Base-by-base conservation (phyloP, 2,113 vertebrate genomes). In the Columbina picui region DNA sequence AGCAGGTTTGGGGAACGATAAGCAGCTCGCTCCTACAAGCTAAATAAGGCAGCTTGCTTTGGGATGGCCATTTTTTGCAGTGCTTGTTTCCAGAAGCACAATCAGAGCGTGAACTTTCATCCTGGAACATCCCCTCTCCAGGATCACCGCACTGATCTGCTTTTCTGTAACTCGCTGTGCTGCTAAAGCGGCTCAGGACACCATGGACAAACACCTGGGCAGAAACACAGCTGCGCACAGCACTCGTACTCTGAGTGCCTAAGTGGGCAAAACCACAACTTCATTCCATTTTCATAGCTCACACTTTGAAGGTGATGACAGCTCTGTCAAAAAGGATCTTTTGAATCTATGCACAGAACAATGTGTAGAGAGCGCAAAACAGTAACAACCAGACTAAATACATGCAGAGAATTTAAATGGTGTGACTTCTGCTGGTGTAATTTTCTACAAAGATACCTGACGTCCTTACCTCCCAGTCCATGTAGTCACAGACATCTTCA, bases 401-500 rank as follows among this genome's bases (percentile, higher is more conserved):
- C 0, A 41, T 5, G 20, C 41, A 84, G 17, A 20, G 29, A 8
- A 80, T 43, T 55, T 14, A 18, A 76, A 49, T 7, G 50, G 68
- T 8, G 52, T 61, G 64, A 84, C 38, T 78, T 43, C n/a, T 73
- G 59, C 71, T 63, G n/a, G n/a, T n/a, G 59, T 23, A 3, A 47
- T 49, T 61, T 74, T n/a, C 15, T 14, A 30, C 29, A 6, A 43
- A 61, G 60, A 10, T 12, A 64, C 38, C 59, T 36, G 74, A 47
- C 85, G 36, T 90, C 95, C 98, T 99, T 98, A 99, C 99, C 99
- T 99, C 99, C 99, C 99, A 99, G 97, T 99, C 99, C 98, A 99
- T 98, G 97, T 99, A 99, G 99, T 99, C 99, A 98, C 99, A 99
- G 91, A 99, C 99, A 97, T 99, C 99, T 98, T 99, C 99, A 98